Evolutionary conservation across 2,797 vertebrate genomes (phyloP).

Genomic region (Rallus crepitans): DNA sequence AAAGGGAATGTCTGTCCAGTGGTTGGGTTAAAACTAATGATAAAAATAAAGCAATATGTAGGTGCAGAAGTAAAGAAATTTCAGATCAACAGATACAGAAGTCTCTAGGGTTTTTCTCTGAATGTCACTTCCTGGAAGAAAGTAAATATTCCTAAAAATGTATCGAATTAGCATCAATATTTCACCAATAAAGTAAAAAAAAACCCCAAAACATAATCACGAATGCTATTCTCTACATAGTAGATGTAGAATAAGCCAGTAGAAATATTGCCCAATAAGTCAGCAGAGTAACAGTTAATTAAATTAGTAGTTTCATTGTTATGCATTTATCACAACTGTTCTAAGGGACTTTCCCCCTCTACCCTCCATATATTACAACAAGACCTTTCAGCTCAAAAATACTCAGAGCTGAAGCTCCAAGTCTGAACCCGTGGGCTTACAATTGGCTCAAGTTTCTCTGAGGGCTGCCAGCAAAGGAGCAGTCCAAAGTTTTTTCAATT

Average conservation of each 20-base stretch:
- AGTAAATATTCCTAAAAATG: not conserved
- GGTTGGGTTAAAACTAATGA: not conserved
- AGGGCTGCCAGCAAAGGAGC: not conserved
- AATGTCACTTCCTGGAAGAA: not conserved
- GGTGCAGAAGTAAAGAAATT: not conserved
- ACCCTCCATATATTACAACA: not conserved
- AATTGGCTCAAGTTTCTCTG: not conserved
- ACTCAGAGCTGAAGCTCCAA: not conserved
- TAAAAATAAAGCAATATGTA: not conserved
- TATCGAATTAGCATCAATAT: not conserved
- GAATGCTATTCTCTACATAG: not conserved
- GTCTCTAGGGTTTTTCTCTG: not conserved
- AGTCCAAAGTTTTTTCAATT: not conserved
- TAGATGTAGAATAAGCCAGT: not conserved
- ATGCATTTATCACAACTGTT: slow-evolving; percentile 14
- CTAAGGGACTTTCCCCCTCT: not conserved
- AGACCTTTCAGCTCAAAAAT: slow-evolving; percentile 3
- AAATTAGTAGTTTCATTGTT: slow-evolving; percentile 6
- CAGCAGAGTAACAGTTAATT: not conserved
- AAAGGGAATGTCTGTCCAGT: slow-evolving; percentile 7
- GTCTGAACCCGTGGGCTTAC: not conserved
- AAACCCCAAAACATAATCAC: not conserved
- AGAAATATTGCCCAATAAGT: not conserved
- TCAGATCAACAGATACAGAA: not conserved
- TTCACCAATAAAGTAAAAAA: not conserved